Percentiles rank a stretch among this genome's conserved stretches.
These are phyloP conservation scores for Brachionus calyciflorus DNA, from an alignment of 1,140 invertebrate species.

Conservation along the genomic window DNA sequence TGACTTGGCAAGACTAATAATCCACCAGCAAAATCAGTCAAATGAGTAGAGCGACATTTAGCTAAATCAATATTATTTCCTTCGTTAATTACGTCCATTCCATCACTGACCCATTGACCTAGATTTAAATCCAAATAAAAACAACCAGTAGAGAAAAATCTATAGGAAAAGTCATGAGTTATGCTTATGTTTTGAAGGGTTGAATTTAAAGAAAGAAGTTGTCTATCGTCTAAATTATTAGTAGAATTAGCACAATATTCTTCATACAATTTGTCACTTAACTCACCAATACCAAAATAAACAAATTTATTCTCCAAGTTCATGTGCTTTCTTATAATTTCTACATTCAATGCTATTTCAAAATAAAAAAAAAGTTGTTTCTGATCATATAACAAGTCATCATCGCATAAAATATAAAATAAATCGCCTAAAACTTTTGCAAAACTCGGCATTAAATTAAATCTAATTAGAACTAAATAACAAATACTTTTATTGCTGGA, in stretches of 20 bases:
- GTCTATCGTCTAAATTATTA: no score
- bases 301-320: neutral
- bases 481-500: neutral
- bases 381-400: no score
- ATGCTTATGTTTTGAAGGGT: no score
- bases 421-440: neutral
- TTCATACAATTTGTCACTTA: neutral
- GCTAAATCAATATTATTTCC: slow-evolving; percentile 49
- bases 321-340: neutral
- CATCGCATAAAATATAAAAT: neutral
- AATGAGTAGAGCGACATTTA: slow-evolving; percentile 56
- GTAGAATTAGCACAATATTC: neutral
- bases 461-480: slow-evolving; percentile 1
- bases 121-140: neutral
- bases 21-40: slow-evolving; percentile 60
- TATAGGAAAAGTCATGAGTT: neutral
- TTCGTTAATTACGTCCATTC: neutral
- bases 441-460: neutral
- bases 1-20: slow-evolving; percentile 59
- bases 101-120: neutral
- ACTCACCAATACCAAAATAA: neutral
- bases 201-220: no score
- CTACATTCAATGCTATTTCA: neutral
- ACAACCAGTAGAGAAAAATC: slow-evolving; percentile 24
- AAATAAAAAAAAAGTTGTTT: no score